Base-by-base conservation (phyloP, 2,888 invertebrate genomes). In the Julus scanicus region DNA sequence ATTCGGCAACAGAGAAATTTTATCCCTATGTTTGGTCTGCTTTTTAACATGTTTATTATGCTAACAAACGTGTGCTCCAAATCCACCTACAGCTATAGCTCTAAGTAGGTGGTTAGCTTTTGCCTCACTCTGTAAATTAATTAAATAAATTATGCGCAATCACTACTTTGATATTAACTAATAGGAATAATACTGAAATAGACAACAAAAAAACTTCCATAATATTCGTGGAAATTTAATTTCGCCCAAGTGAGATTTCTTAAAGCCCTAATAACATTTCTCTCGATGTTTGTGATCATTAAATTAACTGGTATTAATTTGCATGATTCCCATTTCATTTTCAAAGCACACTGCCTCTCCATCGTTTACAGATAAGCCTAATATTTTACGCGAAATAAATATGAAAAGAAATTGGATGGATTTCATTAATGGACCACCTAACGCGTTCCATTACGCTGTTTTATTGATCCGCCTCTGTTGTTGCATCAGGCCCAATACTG, bases 361-460 rank as follows among this genome's bases (percentile, higher is more conserved):
- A 71, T 71, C 71, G 29, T 13, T 71, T 29, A 29, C 29, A 71
- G 29, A 71, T 71, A 71, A 29, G 71, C 71, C 71, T 71, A 71
- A 71, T 71, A 71, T 29, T 71, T 71, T 71, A 71, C 71, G 71
- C 29, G 71, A 71, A 29, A 71, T 71, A 71, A 71, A 71, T 71
- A 71, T 29, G 29, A 71, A 71, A 71, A 71, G 71, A 71, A 71
- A 71, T 71, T 71, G 71, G 71, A 71, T 71, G 71, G 71, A 71
- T 71, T 71, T 71, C 71, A 71, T 71, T 71, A 71, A 71, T 71
- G 71, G 71, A 71, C 71, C 71, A 71, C 71, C 71, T 71, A 71
- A 29, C 71, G 63, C 63, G 63, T 63, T 63, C 6, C 63, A 63
- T 63, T 63, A 63, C 63, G 71, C 9, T 71, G 13, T 9, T 71